Evolutionary conservation across 2,113 vertebrate genomes (phyloP).

Genomic region (Geococcyx californianus): DNA sequence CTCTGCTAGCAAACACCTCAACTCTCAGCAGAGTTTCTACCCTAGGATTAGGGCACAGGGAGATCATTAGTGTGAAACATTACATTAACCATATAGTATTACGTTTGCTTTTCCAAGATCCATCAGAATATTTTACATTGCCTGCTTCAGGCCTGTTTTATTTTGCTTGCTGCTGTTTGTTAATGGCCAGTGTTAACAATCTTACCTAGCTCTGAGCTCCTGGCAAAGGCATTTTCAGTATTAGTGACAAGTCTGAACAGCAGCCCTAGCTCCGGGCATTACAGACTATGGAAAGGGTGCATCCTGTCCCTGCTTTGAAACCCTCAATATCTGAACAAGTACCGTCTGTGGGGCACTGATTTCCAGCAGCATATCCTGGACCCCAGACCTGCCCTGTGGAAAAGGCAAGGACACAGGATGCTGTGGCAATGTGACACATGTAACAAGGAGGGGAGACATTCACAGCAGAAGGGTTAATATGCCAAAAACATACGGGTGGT

Average conservation of each 20-base stretch:
- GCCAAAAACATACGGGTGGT: slow-evolving; percentile 85
- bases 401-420: not conserved
- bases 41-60: not conserved
- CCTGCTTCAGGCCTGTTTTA: not conserved
- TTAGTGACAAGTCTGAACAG: not conserved
- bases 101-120: not conserved
- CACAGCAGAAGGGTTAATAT: not conserved
- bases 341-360: not conserved
- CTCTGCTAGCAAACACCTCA: not conserved
- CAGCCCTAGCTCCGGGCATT: not conserved
- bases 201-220: not conserved
- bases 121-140: not conserved
- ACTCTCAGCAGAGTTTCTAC: not conserved
- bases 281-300: not conserved
- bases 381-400: not conserved
- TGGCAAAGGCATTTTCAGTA: not conserved
- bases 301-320: not conserved
- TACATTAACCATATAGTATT: not conserved
- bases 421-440: not conserved
- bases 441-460: not conserved
- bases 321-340: not conserved
- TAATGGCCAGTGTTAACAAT: not conserved
- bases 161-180: not conserved
- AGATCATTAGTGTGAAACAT: not conserved
- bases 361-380: not conserved